Base-by-base conservation (phyloP, 2,797 vertebrate genomes). In the Tokudaia muenninki region DNA sequence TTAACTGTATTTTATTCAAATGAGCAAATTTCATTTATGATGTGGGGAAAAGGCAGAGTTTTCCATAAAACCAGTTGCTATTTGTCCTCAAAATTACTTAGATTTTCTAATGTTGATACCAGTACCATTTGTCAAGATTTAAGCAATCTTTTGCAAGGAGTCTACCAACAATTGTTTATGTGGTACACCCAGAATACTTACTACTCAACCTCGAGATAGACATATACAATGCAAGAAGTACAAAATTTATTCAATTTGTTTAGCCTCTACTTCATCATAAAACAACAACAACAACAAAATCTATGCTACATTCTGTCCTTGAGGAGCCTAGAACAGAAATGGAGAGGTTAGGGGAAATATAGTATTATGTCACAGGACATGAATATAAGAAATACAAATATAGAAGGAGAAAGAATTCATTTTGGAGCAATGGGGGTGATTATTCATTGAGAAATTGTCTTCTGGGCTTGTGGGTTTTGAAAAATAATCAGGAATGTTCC, bases 1-100 rank as follows among this genome's bases (percentile, higher is more conserved):
- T 93, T 95, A 95, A 86, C 50, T 74, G 24, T 90, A 52, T 77
- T 95, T 95, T 90, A 90, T 90, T 92, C 52, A 26, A 57, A 82
- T 83, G 82, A 94, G 31, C 13, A 90, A 34, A 57, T 97, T 79
- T 87, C 67, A 92, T 41, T 8, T 72, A 81, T 88, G 78, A 78
- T 79, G 92, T 92, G 55, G 41, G 86, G 83, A 82, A 93, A 91
- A 37, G 57, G 50, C 91, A 41, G 84, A 79, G 14, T 77, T 88
- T 41, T 94, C 67, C 78, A 61, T 91, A 63, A 91, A 95, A 59
- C 63, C 50, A 63, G 78, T 63, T 94, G 47, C 82, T 90, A 94
- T 88, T 94, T 97, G 52, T 86, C 61, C 72, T 86, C 59, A 65
- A 93, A 94, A 74, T 92, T 47, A 31, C 47, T 77, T 80, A 70